Base-by-base conservation (phyloP, 1,140 invertebrate species). In the Temnothorax curvispinosus region DNA sequence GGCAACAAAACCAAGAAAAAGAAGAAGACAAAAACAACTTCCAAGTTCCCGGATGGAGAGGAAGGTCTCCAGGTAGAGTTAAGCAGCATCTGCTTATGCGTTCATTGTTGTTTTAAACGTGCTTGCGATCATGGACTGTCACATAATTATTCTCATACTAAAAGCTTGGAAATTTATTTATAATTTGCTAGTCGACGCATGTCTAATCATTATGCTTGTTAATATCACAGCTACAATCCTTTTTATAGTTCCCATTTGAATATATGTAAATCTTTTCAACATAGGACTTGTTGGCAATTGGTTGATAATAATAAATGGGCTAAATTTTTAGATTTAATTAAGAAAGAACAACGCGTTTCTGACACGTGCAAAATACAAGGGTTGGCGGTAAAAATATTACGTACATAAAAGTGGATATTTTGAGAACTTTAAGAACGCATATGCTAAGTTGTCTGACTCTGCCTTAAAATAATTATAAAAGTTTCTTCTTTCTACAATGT, bases 1-100 rank as follows among this genome's bases (percentile, higher is more conserved):
- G 98, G 98, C 7, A 98, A 98, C 92, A 98, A 98, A 95, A 97
- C 97, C 88, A 99, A 98, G 94, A 98, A 98, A 95, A 99, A 99
- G 96, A 99, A 98, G 96, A 98, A 98, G 94, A 96, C 97, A 21
- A 98, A 98, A 95, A 98, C 97, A 0, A 98, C 97, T 0, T 97
- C 97, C 38, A 98, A 98, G 92, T 98, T 98, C 90, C 97, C 98
- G 0, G 98, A 98, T 91, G 98, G 98, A 85, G 98, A 98, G 91
- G 98, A 98, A 94, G 98, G 98, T 84, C 97, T 97, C 94, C 97
- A 97, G 95, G 96, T 97, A 94, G 90, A 93, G 91, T 93, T 88
- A 84, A 89, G 85, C 88, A 87, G 72, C 86, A 64, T 82, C 76
- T 87, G 88, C 88, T 93, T 91, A 84, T 92, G 92, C 92, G 91